Percentiles rank a stretch among this genome's conserved stretches.
Conservation (phyloP, 2,888 invertebrate genomes). For the Atrina japonica region DNA sequence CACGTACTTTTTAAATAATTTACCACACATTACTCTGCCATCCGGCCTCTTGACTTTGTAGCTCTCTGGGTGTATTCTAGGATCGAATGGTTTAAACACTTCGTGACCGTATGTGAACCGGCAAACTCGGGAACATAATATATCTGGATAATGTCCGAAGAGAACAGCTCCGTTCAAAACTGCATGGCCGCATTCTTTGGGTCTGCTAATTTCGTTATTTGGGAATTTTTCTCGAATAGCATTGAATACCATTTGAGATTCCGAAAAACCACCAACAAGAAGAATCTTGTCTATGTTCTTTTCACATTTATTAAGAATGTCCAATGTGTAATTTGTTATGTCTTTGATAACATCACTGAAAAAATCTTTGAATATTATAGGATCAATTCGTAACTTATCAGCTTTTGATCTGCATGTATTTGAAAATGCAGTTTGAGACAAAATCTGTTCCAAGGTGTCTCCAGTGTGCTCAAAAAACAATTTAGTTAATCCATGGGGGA, state of each 20-base stretch:
- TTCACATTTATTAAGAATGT: slow-evolving; percentile 10
- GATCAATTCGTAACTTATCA: slow-evolving; percentile 32
- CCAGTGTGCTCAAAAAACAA: slow-evolving; percentile 15
- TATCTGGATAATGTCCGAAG: slow-evolving; percentile 48
- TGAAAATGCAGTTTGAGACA: slow-evolving; percentile 14
- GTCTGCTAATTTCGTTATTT: slow-evolving; percentile 6
- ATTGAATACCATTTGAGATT: slow-evolving; percentile 31
- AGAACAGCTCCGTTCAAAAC: slow-evolving; percentile 54
- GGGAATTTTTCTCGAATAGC: slow-evolving; percentile 25
- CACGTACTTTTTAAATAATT: slow-evolving; percentile 41
- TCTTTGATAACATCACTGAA: slow-evolving; percentile 21
- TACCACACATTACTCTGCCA: slow-evolving; percentile 28
- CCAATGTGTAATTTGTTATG: slow-evolving; percentile 28
- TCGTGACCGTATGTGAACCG: slow-evolving; percentile 47
- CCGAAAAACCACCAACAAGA: slow-evolving; percentile 43
- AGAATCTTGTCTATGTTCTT: slow-evolving; percentile 19
- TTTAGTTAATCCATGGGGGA: slow-evolving; percentile 25
- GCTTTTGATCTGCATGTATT: slow-evolving; percentile 6
- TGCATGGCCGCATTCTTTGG: slow-evolving; percentile 47
- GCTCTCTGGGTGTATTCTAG: slow-evolving; percentile 24
- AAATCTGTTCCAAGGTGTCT: slow-evolving; percentile 19
- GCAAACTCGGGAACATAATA: slow-evolving; percentile 42
- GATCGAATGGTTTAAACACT: slow-evolving; percentile 29
- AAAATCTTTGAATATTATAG: slow-evolving; percentile 16
- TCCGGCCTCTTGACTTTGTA: slow-evolving; percentile 23